phyloP scores from a whole-genome alignment of 2,113 vertebrate species.

The Capreolus pygargus region DNA sequence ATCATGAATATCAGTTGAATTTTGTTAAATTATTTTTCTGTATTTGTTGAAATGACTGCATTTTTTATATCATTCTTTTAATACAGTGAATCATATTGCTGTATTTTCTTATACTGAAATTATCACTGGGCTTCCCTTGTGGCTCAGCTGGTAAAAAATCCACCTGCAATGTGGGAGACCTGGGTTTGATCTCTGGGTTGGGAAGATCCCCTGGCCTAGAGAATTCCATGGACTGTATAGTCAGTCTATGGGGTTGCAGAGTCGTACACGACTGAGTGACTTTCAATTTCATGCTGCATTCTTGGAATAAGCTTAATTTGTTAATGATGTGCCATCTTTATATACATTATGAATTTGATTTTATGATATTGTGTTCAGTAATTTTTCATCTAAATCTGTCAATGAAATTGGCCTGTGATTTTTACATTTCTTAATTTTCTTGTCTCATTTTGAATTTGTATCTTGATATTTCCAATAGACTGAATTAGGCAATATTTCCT shows the following conservation, averaged over 20 bases:
- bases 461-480: not conserved
- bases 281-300: not conserved
- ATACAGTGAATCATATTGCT: not conserved
- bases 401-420: not conserved
- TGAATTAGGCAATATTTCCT: not conserved
- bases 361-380: not conserved
- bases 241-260: not conserved
- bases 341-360: not conserved
- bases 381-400: not conserved
- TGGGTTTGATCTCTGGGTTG: not conserved
- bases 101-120: not conserved
- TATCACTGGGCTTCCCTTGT: not conserved
- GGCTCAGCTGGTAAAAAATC: not conserved
- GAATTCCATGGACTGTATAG: not conserved
- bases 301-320: not conserved
- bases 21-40: not conserved
- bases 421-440: not conserved
- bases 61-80: not conserved
- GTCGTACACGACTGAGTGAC: fast-evolving
- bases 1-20: not conserved
- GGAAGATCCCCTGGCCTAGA: not conserved
- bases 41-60: not conserved
- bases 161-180: not conserved
- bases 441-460: not conserved
- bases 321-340: not conserved